Conservation (phyloP, 2,113 vertebrate genomes). For the Rhombomys opimus region DNA sequence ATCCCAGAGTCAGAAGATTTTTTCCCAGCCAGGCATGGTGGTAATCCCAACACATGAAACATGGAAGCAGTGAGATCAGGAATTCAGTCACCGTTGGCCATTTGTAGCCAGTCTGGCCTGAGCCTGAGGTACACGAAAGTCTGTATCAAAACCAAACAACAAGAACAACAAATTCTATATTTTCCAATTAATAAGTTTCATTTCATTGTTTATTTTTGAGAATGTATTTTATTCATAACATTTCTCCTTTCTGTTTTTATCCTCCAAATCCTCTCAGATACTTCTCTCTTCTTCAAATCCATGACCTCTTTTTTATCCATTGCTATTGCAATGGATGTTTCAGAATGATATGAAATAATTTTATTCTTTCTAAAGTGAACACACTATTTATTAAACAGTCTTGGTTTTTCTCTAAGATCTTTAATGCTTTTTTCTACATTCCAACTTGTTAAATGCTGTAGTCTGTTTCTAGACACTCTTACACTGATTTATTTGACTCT, state of each 20-base stretch:
- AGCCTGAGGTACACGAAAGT: background rate
- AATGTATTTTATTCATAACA: background rate
- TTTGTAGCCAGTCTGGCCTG: no score
- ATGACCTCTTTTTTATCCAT: background rate
- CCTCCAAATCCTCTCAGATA: background rate
- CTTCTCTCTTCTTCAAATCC: background rate
- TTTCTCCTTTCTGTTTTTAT: background rate
- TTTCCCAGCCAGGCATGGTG: background rate
- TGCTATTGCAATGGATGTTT: background rate
- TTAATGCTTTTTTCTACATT: background rate
- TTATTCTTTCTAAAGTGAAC: background rate
- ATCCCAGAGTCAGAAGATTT: background rate
- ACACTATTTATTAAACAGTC: background rate
- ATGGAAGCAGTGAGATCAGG: background rate
- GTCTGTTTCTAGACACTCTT: background rate
- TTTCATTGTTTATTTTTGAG: background rate
- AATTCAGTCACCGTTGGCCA: background rate
- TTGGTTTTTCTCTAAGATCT: constrained; percentile 35
- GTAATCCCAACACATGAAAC: background rate
- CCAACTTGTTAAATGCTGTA: background rate
- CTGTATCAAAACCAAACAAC: background rate
- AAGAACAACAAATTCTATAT: background rate
- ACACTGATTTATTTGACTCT: background rate
- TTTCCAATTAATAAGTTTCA: background rate
- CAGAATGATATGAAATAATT: background rate